Evolutionary conservation across 2,113 vertebrate species (phyloP), one percentile per base, ranked within the genome.

Genomic region (Boulengeromyrus knoepffleri): DNA sequence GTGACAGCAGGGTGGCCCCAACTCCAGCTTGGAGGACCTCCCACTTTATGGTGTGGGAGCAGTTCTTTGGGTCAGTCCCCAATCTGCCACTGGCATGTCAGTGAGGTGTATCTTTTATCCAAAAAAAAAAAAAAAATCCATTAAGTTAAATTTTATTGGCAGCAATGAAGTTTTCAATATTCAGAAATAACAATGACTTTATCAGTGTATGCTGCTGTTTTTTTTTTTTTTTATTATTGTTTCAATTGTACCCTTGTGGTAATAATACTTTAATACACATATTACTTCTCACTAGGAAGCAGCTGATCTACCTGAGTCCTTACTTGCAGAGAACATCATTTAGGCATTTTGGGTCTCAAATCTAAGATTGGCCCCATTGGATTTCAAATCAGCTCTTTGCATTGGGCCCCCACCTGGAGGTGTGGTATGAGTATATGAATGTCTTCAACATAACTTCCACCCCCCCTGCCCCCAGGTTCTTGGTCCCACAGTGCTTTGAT

Each of bases 341-440:
- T 94, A 94, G 85, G 92, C 90, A 88, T 93, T 92, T 90, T 93
- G 93, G 93, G 92, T 95, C 94, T 92, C 92, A 92, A 91, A 93
- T 84, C 95, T 93, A 94, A 95, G 94, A 95, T 95, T 95, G 94
- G 92, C 93, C 93, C 93, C 90, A 95, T 95, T 90, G 91, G 93
- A 95, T 95, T 96, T 96, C 94, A 95, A 94, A 95, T 95, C 95
- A 92, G 95, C 93, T 91, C 92, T 93, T 91, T 95, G 93, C 83
- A 47, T 21, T 85, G 19, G 45, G 45, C 49, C 85, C 31, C 24
- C 49, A 86, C 50, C 39, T 74, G 39, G 36, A 24, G 50, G 31
- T 36, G 77, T 89, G 70, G 36, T 56, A 83, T 89, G 88, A 89
- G 66, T 17, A 66, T 47, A 53, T 39, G 47, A 70, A 77, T 50